Conservation (phyloP, 2,113 vertebrate species). For the Alouatta palliata region DNA sequence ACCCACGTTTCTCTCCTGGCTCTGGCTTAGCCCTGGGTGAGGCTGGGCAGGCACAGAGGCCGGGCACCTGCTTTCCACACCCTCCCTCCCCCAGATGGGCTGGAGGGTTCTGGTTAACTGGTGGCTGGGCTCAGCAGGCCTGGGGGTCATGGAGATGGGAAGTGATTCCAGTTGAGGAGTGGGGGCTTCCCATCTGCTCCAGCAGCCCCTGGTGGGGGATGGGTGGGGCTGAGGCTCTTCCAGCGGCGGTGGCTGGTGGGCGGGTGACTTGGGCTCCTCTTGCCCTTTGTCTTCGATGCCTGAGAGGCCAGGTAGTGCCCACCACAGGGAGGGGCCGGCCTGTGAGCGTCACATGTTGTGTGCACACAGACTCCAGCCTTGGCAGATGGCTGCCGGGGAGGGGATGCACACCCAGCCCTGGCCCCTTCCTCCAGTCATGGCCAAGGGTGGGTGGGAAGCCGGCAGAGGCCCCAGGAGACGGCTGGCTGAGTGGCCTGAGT, state of each 20-base stretch:
- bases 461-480: constrained; percentile 1
- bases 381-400: constrained; percentile 42
- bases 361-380: background rate
- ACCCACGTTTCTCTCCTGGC: background rate
- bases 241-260: background rate
- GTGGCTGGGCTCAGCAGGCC: background rate
- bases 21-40: background rate
- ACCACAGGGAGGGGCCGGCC: background rate
- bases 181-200: constrained; percentile 33
- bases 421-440: background rate
- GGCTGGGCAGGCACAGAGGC: background rate
- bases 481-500: background rate
- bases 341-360: background rate
- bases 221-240: background rate
- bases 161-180: background rate
- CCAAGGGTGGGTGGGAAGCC: constrained; percentile 11
- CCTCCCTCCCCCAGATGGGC: background rate
- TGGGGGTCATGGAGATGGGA: background rate
- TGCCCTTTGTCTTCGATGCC: constrained; percentile 41
- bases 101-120: constrained; percentile 40
- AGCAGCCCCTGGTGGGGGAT: background rate
- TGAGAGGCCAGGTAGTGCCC: constrained; percentile 18
- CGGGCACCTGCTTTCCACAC: background rate
- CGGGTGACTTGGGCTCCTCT: background rate
- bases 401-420: background rate